Evolutionary conservation across 2,113 vertebrate species (phyloP), one percentile per base, ranked within the genome.

Genomic region (Alces alces): DNA sequence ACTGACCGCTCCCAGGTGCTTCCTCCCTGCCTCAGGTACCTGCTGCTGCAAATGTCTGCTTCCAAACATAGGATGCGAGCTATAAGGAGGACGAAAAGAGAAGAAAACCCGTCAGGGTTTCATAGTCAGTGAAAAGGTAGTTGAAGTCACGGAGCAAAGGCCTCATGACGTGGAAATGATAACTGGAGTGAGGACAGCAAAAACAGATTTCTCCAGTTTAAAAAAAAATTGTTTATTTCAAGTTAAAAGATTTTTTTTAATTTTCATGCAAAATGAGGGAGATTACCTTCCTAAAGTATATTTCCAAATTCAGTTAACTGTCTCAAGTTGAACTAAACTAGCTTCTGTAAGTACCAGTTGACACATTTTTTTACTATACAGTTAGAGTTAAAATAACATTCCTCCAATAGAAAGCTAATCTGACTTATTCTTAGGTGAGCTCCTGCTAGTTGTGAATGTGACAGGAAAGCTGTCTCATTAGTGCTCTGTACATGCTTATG

Each of bases 391-490:
- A 98, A 96, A 93, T 96, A 86, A 98, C 64, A 33, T 96, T 90
- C 33, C 91, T 94, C 76, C 88, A 80, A 55, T 23, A 55, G 43
- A 93, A 96, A 97, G 33, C 4, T 96, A 97, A 21, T 61, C 93
- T 97, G 86, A 93, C 23, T 45, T 95, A 93, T 96, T 98, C 85
- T 97, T 93, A 7, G 97, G 98, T 98, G 96, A 98, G 33, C 39
- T 98, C 57, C 86, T 91, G 70, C 58, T 93, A 95, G 70, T 96
- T 98, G 92, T 54, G 70, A 98, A 90, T 93, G 16, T 98, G 98
- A 98, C 97, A 96, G 98, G 95, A 97, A 83, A 97, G 76, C 89
- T 70, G 91, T 96, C 98, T 99, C 98, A 98, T 99, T 98, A 98
- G 95, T 58, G 94, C 73, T 90, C 47, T 87, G 70, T 84, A 91